phyloP scores from a whole-genome alignment of 2,797 vertebrate genomes.

The Champsocephalus gunnari region DNA sequence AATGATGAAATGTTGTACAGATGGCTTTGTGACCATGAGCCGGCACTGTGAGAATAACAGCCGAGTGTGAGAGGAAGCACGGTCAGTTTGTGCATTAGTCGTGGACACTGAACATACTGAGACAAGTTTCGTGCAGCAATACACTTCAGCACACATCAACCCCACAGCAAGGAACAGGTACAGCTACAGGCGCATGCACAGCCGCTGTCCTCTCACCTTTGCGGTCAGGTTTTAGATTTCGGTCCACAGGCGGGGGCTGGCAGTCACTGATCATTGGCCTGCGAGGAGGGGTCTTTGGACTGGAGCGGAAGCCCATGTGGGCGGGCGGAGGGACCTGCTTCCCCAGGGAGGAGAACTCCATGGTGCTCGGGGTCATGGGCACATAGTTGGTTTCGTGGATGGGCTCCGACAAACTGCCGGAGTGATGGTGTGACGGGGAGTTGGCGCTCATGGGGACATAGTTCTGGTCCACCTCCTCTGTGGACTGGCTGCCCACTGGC shows the following conservation, averaged over 20 bases:
- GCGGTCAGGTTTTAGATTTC: constrained; percentile 98
- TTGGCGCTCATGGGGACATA: constrained; percentile 99
- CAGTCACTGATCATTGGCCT: constrained; percentile 92
- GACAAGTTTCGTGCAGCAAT: constrained; percentile 32
- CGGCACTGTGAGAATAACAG: constrained; percentile 59
- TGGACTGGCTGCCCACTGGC: constrained; percentile 90
- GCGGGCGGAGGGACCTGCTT: constrained; percentile 98
- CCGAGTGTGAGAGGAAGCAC: constrained; percentile 49
- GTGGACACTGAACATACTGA: constrained; percentile 45
- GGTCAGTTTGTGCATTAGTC: constrained; percentile 54
- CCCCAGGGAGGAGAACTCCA: constrained; percentile 96
- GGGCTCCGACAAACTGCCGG: constrained; percentile 92
- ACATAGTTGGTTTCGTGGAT: constrained; percentile 97
- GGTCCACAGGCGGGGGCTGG: constrained; percentile 96
- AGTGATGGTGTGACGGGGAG: constrained; percentile 94
- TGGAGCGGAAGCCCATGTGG: constrained; percentile 98
- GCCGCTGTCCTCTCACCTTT: constrained; percentile 90
- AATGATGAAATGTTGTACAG: constrained; percentile 8
- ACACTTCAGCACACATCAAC: constrained; percentile 35
- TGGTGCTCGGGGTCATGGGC: constrained; percentile 96
- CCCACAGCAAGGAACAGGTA: constrained; percentile 24
- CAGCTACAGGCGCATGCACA: constrained; percentile 39
- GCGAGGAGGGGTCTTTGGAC: constrained; percentile 96
- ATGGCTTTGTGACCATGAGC: constrained; percentile 71
- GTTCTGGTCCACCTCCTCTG: constrained; percentile 97